Conservation (phyloP, 2,888 invertebrate species). For the Fabriciana adippe region DNA sequence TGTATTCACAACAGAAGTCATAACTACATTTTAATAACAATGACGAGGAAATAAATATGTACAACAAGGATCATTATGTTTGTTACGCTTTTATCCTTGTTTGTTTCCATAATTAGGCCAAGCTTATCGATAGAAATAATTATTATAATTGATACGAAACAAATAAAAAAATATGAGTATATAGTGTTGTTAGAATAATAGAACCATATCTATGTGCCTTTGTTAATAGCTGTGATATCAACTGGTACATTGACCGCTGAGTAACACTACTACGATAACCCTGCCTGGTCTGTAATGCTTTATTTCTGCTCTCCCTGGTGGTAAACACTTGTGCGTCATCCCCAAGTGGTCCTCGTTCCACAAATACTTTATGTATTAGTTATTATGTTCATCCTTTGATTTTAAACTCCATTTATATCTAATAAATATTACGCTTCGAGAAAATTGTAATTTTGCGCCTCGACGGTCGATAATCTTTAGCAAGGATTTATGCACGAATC, state of each 20-base stretch:
- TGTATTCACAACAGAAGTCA: conserved; percentile 15
- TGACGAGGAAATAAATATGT: conserved; percentile 13
- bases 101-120: conserved; percentile 17
- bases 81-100: conserved; percentile 13
- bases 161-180: conserved; percentile 33
- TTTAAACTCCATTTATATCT: conserved; percentile 7
- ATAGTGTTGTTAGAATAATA: conserved; percentile 54
- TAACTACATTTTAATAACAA: conserved; percentile 11
- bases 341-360: conserved; percentile 58
- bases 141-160: conserved; percentile 16
- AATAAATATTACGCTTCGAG: conserved; percentile 3
- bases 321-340: conserved; percentile 77
- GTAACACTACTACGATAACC: conserved; percentile 66
- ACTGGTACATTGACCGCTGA: conserved; percentile 67
- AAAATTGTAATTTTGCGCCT: neutral
- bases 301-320: conserved; percentile 75
- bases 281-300: conserved; percentile 60
- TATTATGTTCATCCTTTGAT: conserved; percentile 22
- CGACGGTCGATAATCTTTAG: conserved; percentile 9
- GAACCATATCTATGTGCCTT: conserved; percentile 56
- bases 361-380: conserved; percentile 59
- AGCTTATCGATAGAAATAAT: conserved; percentile 32
- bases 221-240: conserved; percentile 56
- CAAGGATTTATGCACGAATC: conserved; percentile 7
- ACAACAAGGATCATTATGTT: conserved; percentile 1